Base-by-base conservation (phyloP, 2,888 invertebrate species). In the Gibbula magus region DNA sequence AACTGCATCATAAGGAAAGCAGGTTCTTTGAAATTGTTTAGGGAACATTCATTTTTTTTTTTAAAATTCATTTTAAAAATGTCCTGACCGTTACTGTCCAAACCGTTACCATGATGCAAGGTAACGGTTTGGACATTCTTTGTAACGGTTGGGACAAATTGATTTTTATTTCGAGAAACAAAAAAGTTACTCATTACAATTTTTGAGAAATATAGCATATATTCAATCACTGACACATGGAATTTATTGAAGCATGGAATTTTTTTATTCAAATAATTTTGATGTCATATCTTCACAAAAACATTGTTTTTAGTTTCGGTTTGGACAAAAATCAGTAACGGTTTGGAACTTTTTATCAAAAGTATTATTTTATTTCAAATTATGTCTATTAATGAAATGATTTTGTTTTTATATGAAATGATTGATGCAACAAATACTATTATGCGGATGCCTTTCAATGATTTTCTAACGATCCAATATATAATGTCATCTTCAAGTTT, bases 61-160 rank as follows among this genome's bases (percentile, higher is more conserved):
- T 61, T 61, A 18, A 61, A 20, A n/a, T 61, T 61, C n/a, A 61
- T 61, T 18, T 61, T n/a, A 61, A 20, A 61, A 61, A n/a, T 61
- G 61, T 61, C 61, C 61, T 61, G 61, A 61, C 61, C 61, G 61
- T 61, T 61, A 61, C 61, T 61, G 61, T 61, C 61, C 61, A n/a
- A 20, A 61, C 61, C 61, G 61, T 61, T 61, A 61, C 61, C 61
- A 61, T 61, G 61, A 61, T 61, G 61, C n/a, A 61, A 61, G n/a
- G 61, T 61, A 61, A 61, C 61, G 61, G 61, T 61, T 20, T n/a
- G 61, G 61, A 61, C 61, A 61, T 5, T n/a, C 18, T 61, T 61
- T 61, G 61, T 61, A 61, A 61, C 18, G 61, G 61, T 61, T 20
- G n/a, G 18, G 61, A 61, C 61, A 61, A 61, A 61, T n/a, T 61